Evolutionary conservation across 2,113 vertebrate species (phyloP).

Genomic region (Seriola quinqueradiata): DNA sequence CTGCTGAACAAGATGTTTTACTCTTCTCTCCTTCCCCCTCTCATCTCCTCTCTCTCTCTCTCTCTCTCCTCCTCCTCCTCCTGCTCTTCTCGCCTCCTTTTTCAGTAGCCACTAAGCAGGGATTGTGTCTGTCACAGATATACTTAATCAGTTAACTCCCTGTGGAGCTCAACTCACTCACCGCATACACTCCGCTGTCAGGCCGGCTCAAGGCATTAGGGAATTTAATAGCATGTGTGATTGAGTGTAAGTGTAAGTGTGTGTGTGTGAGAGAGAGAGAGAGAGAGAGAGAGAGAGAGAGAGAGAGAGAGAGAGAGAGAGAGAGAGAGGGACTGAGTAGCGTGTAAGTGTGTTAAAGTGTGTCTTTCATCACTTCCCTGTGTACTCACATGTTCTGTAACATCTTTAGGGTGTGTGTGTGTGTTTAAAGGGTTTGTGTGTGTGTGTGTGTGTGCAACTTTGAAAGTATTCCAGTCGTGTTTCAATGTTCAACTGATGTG

Average conservation of each 20-base stretch:
- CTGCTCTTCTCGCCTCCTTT: constrained; percentile 32
- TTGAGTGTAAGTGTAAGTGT: constrained; percentile 48
- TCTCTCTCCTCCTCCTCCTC: constrained; percentile 38
- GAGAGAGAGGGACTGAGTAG: constrained; percentile 9
- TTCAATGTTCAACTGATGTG: neutral
- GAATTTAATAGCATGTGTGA: constrained; percentile 78
- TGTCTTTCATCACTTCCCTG: constrained; percentile 17
- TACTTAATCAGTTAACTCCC: constrained; percentile 79
- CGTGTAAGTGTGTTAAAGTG: constrained; percentile 54
- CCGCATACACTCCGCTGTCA: constrained; percentile 65
- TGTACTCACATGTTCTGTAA: constrained; percentile 25
- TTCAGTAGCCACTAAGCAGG: constrained; percentile 70
- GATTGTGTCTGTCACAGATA: constrained; percentile 81
- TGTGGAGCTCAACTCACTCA: constrained; percentile 70
- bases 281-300: neutral
- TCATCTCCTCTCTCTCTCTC: constrained; percentile 3
- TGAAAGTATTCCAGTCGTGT: constrained; percentile 4
- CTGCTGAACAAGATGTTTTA: constrained; percentile 70
- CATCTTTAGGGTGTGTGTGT: constrained; percentile 20
- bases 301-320: neutral
- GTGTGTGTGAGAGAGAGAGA: constrained; percentile 4
- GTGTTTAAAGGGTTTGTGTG: constrained; percentile 22
- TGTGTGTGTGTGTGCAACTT: constrained; percentile 7
- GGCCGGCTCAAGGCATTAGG: constrained; percentile 72
- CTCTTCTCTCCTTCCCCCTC: constrained; percentile 26